phyloP scores from a whole-genome alignment of 2,113 vertebrate genomes.

The Larimichthys polyactis region DNA sequence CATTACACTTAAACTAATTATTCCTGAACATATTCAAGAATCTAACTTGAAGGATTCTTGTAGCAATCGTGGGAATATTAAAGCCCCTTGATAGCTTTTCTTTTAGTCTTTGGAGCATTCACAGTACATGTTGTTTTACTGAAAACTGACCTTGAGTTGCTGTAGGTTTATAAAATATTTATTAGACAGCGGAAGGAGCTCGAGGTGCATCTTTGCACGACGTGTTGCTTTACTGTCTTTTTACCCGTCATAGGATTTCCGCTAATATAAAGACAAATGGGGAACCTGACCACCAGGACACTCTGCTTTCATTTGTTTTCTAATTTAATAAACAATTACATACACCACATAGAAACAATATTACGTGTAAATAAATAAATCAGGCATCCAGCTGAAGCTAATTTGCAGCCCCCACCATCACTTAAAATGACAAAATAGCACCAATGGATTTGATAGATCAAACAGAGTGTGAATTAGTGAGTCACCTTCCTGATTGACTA shows the following conservation, averaged over 20 bases:
- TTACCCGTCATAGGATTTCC: background rate
- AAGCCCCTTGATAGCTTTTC: background rate
- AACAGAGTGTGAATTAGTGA: too few species aligned
- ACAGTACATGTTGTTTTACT: background rate
- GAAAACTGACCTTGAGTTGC: background rate
- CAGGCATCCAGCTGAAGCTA: too few species aligned
- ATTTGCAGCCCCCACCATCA: too few species aligned
- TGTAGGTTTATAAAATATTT: too few species aligned
- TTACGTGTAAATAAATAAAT: background rate
- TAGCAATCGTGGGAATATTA: background rate
- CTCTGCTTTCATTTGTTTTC: background rate
- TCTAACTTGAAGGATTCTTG: background rate
- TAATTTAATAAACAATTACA: background rate
- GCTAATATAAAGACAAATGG: background rate
- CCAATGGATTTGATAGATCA: too few species aligned
- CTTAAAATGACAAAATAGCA: background rate
- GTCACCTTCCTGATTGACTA: too few species aligned
- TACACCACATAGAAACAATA: background rate
- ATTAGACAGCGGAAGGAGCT: too few species aligned
- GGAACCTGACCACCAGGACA: background rate
- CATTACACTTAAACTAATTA: background rate
- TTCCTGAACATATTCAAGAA: background rate
- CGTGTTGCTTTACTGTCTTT: background rate
- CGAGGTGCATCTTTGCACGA: background rate
- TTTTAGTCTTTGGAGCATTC: background rate